phyloP scores from a whole-genome alignment of 2,113 vertebrate genomes.

The Synodontis membranacea region DNA sequence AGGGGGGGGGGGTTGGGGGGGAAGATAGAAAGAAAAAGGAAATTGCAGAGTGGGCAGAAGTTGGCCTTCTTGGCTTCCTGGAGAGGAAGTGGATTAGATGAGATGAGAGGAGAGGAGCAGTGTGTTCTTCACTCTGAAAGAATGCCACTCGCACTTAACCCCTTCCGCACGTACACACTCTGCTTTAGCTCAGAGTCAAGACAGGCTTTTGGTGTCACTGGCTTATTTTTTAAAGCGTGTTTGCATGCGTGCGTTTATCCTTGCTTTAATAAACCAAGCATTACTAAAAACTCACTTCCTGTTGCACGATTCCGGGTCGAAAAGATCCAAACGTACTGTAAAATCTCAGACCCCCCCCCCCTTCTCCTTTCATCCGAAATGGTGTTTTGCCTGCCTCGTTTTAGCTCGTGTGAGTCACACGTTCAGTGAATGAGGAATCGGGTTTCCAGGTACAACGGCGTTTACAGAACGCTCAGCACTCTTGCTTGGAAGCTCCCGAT shows the following conservation, averaged over 20 bases:
- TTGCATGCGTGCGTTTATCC: conserved; percentile 35
- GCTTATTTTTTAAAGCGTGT: neutral
- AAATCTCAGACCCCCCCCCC: neutral
- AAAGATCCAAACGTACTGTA: neutral
- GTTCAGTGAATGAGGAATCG: neutral
- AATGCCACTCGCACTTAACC: conserved; percentile 62
- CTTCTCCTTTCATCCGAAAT: neutral
- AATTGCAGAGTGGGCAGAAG: conserved; percentile 79
- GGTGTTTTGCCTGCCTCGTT: neutral
- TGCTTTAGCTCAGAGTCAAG: neutral
- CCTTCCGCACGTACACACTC: neutral
- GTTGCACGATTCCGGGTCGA: neutral
- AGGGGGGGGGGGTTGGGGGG: conserved; percentile 29
- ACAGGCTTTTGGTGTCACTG: neutral
- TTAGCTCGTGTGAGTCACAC: neutral
- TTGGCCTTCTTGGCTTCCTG: conserved; percentile 77
- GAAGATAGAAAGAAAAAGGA: conserved; percentile 72
- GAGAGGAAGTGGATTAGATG: conserved; percentile 76
- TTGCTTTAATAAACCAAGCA: neutral
- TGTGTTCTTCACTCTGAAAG: conserved; percentile 65
- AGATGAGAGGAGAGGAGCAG: conserved; percentile 46
- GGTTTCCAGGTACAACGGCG: neutral
- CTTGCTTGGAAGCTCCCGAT: neutral
- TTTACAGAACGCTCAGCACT: neutral
- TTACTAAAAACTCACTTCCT: neutral